These are phyloP conservation scores for Euzetes globulus DNA, from an alignment of 2,888 invertebrate genomes.

Conservation along the genomic window DNA sequence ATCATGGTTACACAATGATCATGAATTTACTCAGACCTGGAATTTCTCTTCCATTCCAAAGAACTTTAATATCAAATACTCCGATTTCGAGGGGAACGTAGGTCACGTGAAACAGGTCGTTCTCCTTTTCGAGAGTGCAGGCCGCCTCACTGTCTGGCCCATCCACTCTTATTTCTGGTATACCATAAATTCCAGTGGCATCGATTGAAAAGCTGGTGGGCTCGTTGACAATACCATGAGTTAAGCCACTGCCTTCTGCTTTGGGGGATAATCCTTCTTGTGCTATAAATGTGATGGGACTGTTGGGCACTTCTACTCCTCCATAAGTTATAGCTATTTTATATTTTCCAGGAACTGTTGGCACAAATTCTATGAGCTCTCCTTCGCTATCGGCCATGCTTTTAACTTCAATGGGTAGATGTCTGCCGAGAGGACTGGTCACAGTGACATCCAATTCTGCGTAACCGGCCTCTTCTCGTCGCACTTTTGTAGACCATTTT, in stretches of 20 bases:
- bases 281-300: conserved; percentile 54
- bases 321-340: conserved; percentile 57
- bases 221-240: conserved; percentile 47
- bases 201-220: conserved; percentile 54
- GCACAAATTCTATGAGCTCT: conserved; percentile 71
- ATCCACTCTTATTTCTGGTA: conserved; percentile 52
- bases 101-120: conserved; percentile 75
- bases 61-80: conserved; percentile 76
- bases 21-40: conserved; percentile 48
- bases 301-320: conserved; percentile 54
- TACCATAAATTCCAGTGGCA: conserved; percentile 50
- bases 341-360: conserved; percentile 72
- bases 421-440: conserved; percentile 75
- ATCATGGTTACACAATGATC: too few species aligned
- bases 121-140: conserved; percentile 50
- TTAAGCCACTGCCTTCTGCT: conserved; percentile 40
- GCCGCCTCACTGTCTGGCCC: conserved; percentile 57
- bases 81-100: conserved; percentile 89
- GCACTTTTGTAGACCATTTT: conserved; percentile 53
- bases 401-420: conserved; percentile 66
- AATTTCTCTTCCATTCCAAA: conserved; percentile 54
- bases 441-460: conserved; percentile 80
- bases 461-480: conserved; percentile 69
- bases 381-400: conserved; percentile 49
- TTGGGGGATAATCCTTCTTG: conserved; percentile 42